These are phyloP conservation scores for Hippasteria phrygiana DNA, from an alignment of 53 echinoderm and acorn worm species.

Conservation along the genomic window DNA sequence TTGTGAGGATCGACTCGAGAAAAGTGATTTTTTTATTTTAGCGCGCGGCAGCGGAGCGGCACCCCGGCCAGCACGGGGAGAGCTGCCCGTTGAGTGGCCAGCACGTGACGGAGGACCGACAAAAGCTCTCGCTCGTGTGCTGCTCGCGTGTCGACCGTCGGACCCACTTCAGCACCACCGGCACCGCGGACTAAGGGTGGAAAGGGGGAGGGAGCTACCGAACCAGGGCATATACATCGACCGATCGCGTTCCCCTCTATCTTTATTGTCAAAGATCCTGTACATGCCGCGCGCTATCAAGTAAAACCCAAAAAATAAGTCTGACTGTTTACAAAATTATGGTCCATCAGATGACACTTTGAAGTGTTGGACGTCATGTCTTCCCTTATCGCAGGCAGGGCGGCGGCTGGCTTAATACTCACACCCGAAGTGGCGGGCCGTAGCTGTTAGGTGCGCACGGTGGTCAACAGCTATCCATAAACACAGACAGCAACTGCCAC, in stretches of 20 bases:
- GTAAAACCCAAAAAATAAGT: too few relatives aligned
- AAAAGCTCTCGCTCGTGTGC: slow-evolving; percentile 28
- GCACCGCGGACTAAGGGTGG: background rate
- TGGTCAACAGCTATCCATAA: too few relatives aligned
- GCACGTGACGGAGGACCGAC: slow-evolving; percentile 19
- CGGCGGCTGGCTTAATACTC: too few relatives aligned
- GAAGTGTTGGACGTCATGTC: too few relatives aligned
- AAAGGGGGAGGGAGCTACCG: background rate
- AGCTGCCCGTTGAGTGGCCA: background rate
- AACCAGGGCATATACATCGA: background rate
- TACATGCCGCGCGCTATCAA: background rate
- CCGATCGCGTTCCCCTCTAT: background rate
- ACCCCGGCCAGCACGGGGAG: background rate
- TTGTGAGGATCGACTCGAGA: slow-evolving; percentile 28
- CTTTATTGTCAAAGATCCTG: background rate
- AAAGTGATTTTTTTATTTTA: slow-evolving; percentile 49
- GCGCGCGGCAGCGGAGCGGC: background rate
- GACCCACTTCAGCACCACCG: slow-evolving; percentile 2
- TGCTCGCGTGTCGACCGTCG: slow-evolving; percentile 47
- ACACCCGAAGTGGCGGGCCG: too few relatives aligned
- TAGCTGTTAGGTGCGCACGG: too few relatives aligned
- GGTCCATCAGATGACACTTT: too few relatives aligned
- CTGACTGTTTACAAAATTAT: too few relatives aligned
- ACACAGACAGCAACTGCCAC: too few relatives aligned
- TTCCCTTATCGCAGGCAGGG: too few relatives aligned